phyloP scores from a whole-genome alignment of 2,797 vertebrate species.

The Acanthiza pusilla region DNA sequence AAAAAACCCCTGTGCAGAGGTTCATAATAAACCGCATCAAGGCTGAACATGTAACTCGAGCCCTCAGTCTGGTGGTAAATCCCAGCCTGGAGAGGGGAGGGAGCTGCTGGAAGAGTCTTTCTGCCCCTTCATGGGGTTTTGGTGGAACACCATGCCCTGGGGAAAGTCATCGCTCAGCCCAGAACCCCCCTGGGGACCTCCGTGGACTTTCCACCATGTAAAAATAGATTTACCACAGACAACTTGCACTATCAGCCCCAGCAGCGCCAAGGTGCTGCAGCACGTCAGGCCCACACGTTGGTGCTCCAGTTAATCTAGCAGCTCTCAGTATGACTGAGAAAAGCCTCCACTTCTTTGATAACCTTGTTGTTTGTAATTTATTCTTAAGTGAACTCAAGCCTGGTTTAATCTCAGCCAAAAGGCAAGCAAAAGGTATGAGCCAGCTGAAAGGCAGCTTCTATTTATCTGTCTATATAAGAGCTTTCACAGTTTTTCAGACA shows the following conservation, averaged over 20 bases:
- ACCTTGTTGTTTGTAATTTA: neutral
- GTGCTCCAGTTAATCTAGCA: neutral
- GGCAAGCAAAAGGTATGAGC: neutral
- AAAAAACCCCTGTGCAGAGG: fast-evolving
- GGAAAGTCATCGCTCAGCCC: neutral
- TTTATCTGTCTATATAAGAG: neutral
- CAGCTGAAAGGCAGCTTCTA: neutral
- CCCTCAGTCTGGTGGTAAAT: fast-evolving
- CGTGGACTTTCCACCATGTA: neutral
- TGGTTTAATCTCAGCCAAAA: neutral
- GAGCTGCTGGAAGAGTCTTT: neutral
- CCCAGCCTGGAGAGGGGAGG: neutral
- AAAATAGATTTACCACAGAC: constrained; percentile 7
- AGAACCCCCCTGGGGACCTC: neutral
- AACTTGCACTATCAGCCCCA: neutral
- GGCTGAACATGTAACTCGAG: fast-evolving
- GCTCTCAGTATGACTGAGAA: neutral
- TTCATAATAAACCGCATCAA: neutral
- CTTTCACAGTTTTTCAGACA: neutral
- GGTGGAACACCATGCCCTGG: fast-evolving
- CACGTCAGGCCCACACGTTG: fast-evolving
- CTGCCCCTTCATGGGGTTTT: neutral
- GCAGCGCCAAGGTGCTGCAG: neutral
- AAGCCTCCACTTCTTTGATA: neutral
- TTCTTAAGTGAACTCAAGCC: neutral